phyloP scores from a whole-genome alignment of 2,113 vertebrate genomes.

The Phylloscopus trochilus region DNA sequence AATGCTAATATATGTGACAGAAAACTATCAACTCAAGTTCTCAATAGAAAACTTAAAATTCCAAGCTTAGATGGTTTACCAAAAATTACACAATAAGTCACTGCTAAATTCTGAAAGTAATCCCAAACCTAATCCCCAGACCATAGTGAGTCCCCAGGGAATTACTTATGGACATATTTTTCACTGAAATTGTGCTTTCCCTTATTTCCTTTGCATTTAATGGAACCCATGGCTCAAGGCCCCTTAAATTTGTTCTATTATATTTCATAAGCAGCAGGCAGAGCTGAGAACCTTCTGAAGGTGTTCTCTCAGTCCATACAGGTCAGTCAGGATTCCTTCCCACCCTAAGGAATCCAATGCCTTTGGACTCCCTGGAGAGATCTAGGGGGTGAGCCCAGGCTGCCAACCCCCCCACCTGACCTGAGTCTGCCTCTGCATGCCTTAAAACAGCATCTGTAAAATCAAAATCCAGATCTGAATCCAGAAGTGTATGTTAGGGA shows the following conservation, averaged over 20 bases:
- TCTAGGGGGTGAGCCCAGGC: not conserved
- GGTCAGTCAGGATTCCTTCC: not conserved
- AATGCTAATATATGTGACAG: not conserved
- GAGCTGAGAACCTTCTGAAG: not conserved
- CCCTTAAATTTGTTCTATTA: not conserved
- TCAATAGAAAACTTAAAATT: constrained; percentile 6
- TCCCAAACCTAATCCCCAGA: constrained; percentile 15
- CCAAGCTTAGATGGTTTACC: constrained; percentile 7
- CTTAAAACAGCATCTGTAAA: not conserved
- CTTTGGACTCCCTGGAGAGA: not conserved
- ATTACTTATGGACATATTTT: not conserved
- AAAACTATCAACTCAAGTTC: not conserved
- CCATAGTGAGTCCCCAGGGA: not conserved
- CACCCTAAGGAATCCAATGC: rapidly evolving
- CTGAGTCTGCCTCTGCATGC: rapidly evolving
- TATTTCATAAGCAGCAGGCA: not conserved
- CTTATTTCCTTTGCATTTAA: constrained; percentile 3
- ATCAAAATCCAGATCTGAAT: not conserved
- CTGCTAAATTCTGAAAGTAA: constrained; percentile 31
- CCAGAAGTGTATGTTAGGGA: not conserved
- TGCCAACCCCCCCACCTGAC: rapidly evolving
- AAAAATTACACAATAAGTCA: constrained; percentile 34
- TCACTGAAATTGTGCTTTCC: not conserved
- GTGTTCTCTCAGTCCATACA: not conserved
- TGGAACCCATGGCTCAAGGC: not conserved